Percentiles rank a stretch among this genome's conserved stretches.
These are phyloP conservation scores for Aurelia aurita complex sp. Pacific DNA, from an alignment of 30 jellyfish, hydroid and myxozoan genomes.

Conservation along the genomic window DNA sequence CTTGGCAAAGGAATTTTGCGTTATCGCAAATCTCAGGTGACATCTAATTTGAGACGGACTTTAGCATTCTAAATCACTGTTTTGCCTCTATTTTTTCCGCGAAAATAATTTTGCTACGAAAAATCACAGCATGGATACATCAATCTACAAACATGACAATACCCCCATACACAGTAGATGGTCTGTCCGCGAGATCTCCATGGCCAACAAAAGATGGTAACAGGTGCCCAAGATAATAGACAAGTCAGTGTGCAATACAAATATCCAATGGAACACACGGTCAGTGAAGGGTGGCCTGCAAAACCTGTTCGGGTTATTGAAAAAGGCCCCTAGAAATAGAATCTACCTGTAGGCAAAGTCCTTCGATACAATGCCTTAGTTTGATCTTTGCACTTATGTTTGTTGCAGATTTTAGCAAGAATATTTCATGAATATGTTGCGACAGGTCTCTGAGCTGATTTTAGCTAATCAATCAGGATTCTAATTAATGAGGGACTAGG, in stretches of 20 bases:
- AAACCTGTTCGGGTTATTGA: conserved; percentile 24
- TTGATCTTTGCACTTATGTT: conserved; percentile 6
- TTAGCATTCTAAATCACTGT: no score
- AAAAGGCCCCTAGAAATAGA: conserved; percentile 15
- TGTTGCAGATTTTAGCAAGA: not conserved
- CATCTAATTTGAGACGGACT: no score
- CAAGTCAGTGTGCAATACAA: conserved; percentile 30
- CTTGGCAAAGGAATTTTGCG: no score
- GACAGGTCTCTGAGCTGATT: no score
- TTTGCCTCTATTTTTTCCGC: no score
- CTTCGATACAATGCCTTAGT: not conserved
- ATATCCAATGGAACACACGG: conserved; percentile 20
- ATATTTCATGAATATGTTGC: no score
- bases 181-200: conserved; percentile 38
- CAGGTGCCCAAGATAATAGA: conserved; percentile 61
- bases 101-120: no score
- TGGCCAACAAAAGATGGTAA: conserved; percentile 37
- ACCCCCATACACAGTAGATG: conserved; percentile 6
- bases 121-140: no score
- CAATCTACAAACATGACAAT: not conserved
- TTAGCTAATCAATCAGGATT: no score
- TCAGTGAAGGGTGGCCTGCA: conserved; percentile 4
- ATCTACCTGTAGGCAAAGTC: not conserved
- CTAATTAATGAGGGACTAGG: no score
- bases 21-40: no score